Base-by-base conservation (phyloP, 2,888 invertebrate genomes). In the Sinopyrophorus schimmeli region DNA sequence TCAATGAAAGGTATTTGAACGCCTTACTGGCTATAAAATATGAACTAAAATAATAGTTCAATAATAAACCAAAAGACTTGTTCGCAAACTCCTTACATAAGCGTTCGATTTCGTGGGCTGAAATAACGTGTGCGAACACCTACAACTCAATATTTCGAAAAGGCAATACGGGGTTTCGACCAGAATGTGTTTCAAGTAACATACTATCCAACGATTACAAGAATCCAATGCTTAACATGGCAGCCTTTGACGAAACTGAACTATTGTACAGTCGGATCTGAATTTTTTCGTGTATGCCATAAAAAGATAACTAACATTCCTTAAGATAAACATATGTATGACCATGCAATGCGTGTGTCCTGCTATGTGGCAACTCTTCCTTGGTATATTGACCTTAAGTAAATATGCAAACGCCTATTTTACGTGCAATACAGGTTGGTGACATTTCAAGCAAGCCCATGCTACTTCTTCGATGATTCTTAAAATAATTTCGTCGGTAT, bases 321-420 rank as follows among this genome's bases (percentile, higher is more conserved):
- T n/a, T n/a, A n/a, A n/a, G n/a, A n/a, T 32, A 41, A 9, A 40
- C 35, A 30, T 28, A 48, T 32, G 28, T 35, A 47, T 34, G 21
- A 42, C 20, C 20, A 18, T 43, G 31, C 42, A 48, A 35, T 41
- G 41, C 24, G 26, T 47, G 27, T 40, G 30, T 47, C 40, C 40
- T 31, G 26, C 42, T 15, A 41, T 38, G 38, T 39, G 30, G 32
- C 35, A 50, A 17, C 37, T 46, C 38, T 51, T 51, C 51, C 37
- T 51, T 51, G 42, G 47, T 47, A 47, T 51, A 35, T 51, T 51
- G 34, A 41, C 47, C 51, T 50, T 39, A 50, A 31, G 48, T 27
- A 42, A 49, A 49, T 38, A 49, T 43, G 42, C 38, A 49, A 38
- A 42, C 38, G 42, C 16, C 32, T 7, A 28, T 38, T 38, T 42